Evolutionary conservation across 2,888 invertebrate species (phyloP), one percentile per base, ranked within the genome.

Genomic region (Nezara viridula): DNA sequence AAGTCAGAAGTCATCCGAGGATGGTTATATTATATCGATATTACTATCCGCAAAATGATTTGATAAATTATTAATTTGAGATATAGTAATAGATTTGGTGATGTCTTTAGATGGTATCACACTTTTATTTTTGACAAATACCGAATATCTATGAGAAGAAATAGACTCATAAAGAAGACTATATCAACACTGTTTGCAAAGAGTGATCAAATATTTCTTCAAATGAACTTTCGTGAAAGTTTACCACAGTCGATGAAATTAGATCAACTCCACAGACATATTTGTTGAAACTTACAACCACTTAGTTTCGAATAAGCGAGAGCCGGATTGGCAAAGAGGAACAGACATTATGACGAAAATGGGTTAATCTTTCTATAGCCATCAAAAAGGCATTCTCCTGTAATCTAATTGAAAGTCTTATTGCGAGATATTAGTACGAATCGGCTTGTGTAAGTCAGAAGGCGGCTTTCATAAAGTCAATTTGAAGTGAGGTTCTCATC

Each of bases 361-460:
- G 77, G 77, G 77, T 44, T 77, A 77, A 77, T 77, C 77, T 77
- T 24, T 24, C 16, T 37, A 44, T 40, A 2, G 77, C 77, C 77
- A 44, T 77, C 60, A 44, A 24, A 40, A 77, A 40, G 77, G 40
- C 77, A 37, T 37, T 44, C 21, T 40, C 40, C 40, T 77, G 37
- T 40, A 77, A 77, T 77, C 77, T 77, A 77, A 77, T 77, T 77
- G 77, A 77, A 77, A 77, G 77, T 16, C 24, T 40, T 24, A 77
- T 40, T 77, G 77, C 77, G 40, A 77, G 77, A 44, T 77, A 77
- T 77, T 77, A 77, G 77, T 24, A 40, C 40, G 40, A 77, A 44
- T 40, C 40, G 77, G 21, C 40, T 77, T 77, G 77, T 9, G 40
- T 21, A 77, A 77, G 37, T 21, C 37, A 10, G 16, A 24, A 7